Evolutionary conservation across 2,888 invertebrate genomes (phyloP), one percentile per base, ranked within the genome.

Genomic region (Micoletzkya japonica): DNA sequence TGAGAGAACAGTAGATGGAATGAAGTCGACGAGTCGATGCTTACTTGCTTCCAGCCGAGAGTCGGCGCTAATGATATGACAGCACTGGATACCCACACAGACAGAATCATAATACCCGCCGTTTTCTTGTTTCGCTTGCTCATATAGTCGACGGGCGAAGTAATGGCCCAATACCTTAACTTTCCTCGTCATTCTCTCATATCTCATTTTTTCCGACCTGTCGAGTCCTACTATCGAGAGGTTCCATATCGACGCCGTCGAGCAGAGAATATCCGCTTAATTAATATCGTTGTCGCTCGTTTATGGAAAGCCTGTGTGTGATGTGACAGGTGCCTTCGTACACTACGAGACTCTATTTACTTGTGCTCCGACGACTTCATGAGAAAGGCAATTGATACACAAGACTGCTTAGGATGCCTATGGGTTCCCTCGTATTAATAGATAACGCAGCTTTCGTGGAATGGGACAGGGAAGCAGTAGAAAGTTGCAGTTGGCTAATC

Each of bases 241-340:
- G 70, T 87, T 88, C 75, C 88, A 83, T 69, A 88, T 88, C n/a
- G 88, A 88, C 0, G 88, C 86, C 1, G 88, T 88, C 69, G 87
- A 88, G 72, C 87, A 81, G 70, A 87, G 85, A 32, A 88, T 87
- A 77, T 88, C 88, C 30, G 87, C 85, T 82, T 68, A 83, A 69
- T 14, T 6, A 54, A n/a, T 30, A 4, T 30, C 30, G 4, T 28
- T 37, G 50, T 56, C 24, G 57, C 34, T 17, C 2, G 14, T 64
- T 7, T 30, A 20, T n/a, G n/a, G n/a, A n/a, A n/a, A n/a, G n/a
- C n/a, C n/a, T n/a, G n/a, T n/a, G n/a, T n/a, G n/a, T n/a, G n/a
- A n/a, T n/a, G n/a, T n/a, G n/a, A n/a, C n/a, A n/a, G n/a, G n/a
- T n/a, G n/a, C n/a, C n/a, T n/a, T n/a, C n/a, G n/a, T n/a, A n/a